A percentile compares a stretch with the other conserved stretches of the same genome.
Conservation (phyloP, 1,140 invertebrate species). For the Lanistes nyassanus region DNA sequence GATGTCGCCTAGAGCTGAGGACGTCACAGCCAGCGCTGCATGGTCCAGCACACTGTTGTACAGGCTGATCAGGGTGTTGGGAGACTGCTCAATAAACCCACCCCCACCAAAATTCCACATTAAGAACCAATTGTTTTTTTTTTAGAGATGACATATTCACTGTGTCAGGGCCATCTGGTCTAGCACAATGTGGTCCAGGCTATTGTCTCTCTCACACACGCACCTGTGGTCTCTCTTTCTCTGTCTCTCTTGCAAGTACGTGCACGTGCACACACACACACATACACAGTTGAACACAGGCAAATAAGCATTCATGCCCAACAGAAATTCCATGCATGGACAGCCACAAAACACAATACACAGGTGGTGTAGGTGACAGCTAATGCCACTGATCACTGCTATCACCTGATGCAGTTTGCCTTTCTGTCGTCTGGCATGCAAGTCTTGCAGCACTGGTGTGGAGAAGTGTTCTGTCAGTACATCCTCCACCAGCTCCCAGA, state of each 20-base stretch:
- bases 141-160: background rate
- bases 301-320: too few relatives aligned
- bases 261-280: too few relatives aligned
- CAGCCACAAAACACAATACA: too few relatives aligned
- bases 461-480: constrained; percentile 41
- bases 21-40: constrained; percentile 34
- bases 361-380: too few relatives aligned
- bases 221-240: too few relatives aligned
- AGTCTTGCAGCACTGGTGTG: constrained; percentile 44
- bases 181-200: too few relatives aligned
- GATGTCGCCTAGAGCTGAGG: constrained; percentile 30
- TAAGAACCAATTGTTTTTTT: background rate
- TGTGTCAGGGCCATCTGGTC: background rate
- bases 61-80: constrained; percentile 42
- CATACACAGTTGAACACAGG: too few relatives aligned
- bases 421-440: constrained; percentile 31
- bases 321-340: too few relatives aligned
- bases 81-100: constrained; percentile 37
- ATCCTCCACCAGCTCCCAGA: constrained; percentile 41
- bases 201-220: too few relatives aligned
- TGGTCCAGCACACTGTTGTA: constrained; percentile 54
- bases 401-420: constrained; percentile 50
- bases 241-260: too few relatives aligned
- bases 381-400: too few relatives aligned
- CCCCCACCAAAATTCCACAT: background rate